A percentile compares a stretch with the other conserved stretches of the same genome.
Conservation (phyloP, 2,797 vertebrate species). For the Pipistrellus pipistrellus region DNA sequence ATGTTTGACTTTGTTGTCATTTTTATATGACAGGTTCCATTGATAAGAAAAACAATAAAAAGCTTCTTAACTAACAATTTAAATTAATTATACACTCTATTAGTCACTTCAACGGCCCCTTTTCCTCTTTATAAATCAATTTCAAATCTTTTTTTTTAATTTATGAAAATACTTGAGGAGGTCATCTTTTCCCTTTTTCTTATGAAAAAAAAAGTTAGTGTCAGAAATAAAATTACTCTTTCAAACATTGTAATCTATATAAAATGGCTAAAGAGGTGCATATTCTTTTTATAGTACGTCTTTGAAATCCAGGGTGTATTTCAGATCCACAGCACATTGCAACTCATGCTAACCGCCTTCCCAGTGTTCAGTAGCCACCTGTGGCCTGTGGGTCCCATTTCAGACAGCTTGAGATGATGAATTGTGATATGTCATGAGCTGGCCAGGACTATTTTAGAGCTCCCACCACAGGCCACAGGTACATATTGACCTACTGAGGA, state of each 20-base stretch:
- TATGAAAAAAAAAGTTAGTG: neutral
- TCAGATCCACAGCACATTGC: neutral
- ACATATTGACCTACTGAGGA: neutral
- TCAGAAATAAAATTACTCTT: constrained; percentile 44
- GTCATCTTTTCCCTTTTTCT: neutral
- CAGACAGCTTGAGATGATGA: neutral
- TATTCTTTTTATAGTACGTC: neutral
- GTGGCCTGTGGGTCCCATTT: neutral
- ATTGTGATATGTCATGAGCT: neutral
- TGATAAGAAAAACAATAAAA: constrained; percentile 46
- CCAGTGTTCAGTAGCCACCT: neutral
- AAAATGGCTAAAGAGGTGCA: neutral
- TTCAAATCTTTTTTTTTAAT: neutral
- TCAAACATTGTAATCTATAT: neutral
- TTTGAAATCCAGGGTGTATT: constrained; percentile 14
- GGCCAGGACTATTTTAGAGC: neutral
- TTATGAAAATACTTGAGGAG: constrained; percentile 15
- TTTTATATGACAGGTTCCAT: neutral
- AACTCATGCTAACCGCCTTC: neutral
- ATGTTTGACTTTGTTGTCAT: neutral
- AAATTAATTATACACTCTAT: neutral
- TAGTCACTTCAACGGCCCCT: neutral
- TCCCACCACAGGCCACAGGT: neutral
- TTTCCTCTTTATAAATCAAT: constrained; percentile 2
- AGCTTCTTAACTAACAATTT: neutral